Evolutionary conservation across 2,888 invertebrate genomes (phyloP).

Genomic region (Lucinisca nassula): DNA sequence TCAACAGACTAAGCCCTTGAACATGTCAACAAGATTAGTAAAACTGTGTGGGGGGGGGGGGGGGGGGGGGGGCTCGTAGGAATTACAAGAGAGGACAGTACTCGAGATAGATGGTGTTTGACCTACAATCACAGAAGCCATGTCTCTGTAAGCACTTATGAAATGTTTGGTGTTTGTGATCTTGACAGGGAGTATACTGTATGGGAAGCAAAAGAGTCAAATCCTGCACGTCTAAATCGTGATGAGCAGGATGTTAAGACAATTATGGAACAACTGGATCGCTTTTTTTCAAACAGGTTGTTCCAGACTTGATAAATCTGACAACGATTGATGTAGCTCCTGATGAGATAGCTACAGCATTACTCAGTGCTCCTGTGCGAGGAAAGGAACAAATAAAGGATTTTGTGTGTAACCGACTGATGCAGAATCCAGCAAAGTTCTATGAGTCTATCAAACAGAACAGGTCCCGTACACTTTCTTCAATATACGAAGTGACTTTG

Average conservation of each 20-base stretch:
- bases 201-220: conserved; percentile 1
- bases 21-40: conserved; percentile 34
- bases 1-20: conserved; percentile 36
- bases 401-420: not conserved
- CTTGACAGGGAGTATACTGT: not conserved
- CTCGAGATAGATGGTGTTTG: conserved; percentile 29
- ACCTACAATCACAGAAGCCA: conserved; percentile 18
- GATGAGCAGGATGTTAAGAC: not conserved
- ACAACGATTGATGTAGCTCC: not conserved
- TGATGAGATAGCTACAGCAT: not conserved
- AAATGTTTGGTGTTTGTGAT: conserved; percentile 6
- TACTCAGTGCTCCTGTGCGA: not conserved
- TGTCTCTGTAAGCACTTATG: not conserved
- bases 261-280: not conserved
- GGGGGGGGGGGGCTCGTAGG: conserved; percentile 33
- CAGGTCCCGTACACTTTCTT: not conserved
- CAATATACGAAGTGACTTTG: not conserved
- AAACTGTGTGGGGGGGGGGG: conserved; percentile 24
- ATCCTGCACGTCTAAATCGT: not conserved
- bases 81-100: conserved; percentile 32
- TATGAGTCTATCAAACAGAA: not conserved
- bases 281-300: not conserved
- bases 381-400: not conserved
- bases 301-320: not conserved
- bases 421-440: not conserved